Evolutionary conservation across 2,797 vertebrate species (phyloP), one percentile per base, ranked within the genome.

Genomic region (Paramormyrops hopkinsi): DNA sequence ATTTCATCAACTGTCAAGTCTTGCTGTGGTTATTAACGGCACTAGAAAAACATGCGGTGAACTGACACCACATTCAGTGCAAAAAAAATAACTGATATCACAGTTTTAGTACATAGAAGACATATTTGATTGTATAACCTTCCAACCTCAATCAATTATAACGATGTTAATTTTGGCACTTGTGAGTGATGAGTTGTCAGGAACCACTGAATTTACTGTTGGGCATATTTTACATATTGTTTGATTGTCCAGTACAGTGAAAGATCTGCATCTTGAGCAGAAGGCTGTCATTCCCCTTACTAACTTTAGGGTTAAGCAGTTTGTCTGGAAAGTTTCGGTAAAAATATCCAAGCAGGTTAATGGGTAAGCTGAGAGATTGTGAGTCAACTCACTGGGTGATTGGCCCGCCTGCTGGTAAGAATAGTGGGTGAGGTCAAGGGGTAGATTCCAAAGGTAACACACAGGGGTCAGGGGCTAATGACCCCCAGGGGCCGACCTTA

Each of bases 381-480:
- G 56, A 46, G 41, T 2, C 41, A 25, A 25, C 37, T 88, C 54
- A 62, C 62, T 17, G 29, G 88, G 14, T 50, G 7, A 46, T 41
- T 37, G 69, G 65, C 14, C 41, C 22, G n/a, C 5, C 90, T 90
- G 90, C 91, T 89, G 90, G 91, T 91, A 91, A 88, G 87, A 59
- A 56, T 56, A 87, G 91, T 37, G 29, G 92, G 89, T 69, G 90
- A 90, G 7, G 48, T 89, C 89, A 89, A 91, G 88, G 90, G 91
- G 91, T 50, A 90, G 51, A 86, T n/a, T 62, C 87, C 25, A 73
- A 50, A 89, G 79, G 92, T 89, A 92, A 90, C 91, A 92, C 88
- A 91, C 91, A 92, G 88, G 89, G 92, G 17, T 89, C 48, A 87
- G 51, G 59, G 87, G 88, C 65, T 54, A 90, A 76, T 76, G 59